phyloP scores from a whole-genome alignment of 2,888 invertebrate genomes.

The Catocala sponsa region DNA sequence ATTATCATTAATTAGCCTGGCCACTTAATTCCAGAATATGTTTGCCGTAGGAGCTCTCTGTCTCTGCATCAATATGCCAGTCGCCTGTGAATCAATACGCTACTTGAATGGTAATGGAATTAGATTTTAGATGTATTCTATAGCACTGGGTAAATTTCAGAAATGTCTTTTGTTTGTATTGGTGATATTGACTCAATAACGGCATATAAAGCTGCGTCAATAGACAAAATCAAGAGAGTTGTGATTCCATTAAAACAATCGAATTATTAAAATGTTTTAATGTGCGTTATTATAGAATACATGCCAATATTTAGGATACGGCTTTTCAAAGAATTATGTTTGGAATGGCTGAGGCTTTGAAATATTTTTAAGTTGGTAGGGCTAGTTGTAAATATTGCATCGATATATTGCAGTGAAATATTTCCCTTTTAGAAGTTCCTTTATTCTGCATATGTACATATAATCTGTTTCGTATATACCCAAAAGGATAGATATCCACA shows the following conservation, averaged over 20 bases:
- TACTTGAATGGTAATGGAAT: slow-evolving; percentile 42
- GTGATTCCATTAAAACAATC: neutral
- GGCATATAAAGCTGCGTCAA: neutral
- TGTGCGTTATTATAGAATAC: too few species aligned
- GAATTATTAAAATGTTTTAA: neutral
- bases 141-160: neutral
- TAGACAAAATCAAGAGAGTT: neutral
- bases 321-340: too few species aligned
- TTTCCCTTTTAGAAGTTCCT: too few species aligned
- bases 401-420: too few species aligned
- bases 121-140: slow-evolving; percentile 12
- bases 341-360: too few species aligned
- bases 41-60: slow-evolving; percentile 29
- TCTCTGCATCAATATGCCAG: slow-evolving; percentile 35
- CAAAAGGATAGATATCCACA: too few species aligned
- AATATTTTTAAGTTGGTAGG: too few species aligned
- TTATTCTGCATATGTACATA: too few species aligned
- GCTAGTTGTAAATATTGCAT: too few species aligned
- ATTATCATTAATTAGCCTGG: slow-evolving; percentile 37
- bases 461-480: too few species aligned
- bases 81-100: slow-evolving; percentile 20
- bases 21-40: slow-evolving; percentile 33
- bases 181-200: neutral
- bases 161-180: slow-evolving; percentile 12
- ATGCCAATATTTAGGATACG: too few species aligned